phyloP scores from a whole-genome alignment of 2,888 invertebrate genomes.

The Carterocephalus palaemon region DNA sequence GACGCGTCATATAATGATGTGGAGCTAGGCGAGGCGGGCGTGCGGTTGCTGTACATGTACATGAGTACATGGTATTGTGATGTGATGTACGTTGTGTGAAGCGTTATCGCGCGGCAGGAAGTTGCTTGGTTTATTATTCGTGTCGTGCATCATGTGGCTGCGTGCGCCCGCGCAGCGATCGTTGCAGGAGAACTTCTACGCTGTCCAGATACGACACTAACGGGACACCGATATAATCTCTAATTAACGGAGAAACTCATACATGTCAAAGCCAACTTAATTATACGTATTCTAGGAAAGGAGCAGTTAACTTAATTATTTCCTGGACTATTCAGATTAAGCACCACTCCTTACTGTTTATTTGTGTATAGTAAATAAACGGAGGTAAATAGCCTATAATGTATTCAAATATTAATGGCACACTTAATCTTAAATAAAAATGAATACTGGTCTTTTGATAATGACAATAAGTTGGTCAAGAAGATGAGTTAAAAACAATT shows the following conservation, averaged over 20 bases:
- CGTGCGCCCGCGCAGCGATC: slow-evolving; percentile 44
- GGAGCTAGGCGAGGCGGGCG: slow-evolving; percentile 29
- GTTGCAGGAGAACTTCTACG: slow-evolving; percentile 63
- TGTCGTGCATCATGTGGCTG: slow-evolving; percentile 73
- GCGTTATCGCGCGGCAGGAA: slow-evolving; percentile 75
- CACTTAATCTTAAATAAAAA: too few species aligned
- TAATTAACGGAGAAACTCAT: slow-evolving; percentile 40
- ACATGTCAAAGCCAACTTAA: slow-evolving; percentile 43
- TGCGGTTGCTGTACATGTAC: slow-evolving; percentile 40
- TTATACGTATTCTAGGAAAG: slow-evolving; percentile 37
- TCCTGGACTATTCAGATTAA: slow-evolving; percentile 21
- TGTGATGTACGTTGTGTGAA: slow-evolving; percentile 53
- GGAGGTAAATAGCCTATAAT: too few species aligned
- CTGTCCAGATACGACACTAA: slow-evolving; percentile 55
- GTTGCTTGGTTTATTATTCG: slow-evolving; percentile 77
- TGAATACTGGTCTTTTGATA: background rate
- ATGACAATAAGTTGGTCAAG: background rate
- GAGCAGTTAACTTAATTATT: slow-evolving; percentile 23
- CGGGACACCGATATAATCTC: slow-evolving; percentile 62
- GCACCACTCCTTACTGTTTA: slow-evolving; percentile 4
- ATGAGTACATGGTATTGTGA: slow-evolving; percentile 44
- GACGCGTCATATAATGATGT: slow-evolving; percentile 26
- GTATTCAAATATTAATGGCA: too few species aligned
- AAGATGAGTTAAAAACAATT: slow-evolving; percentile 3
- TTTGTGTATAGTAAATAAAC: background rate